A percentile compares a stretch with the other conserved stretches of the same genome.
phyloP scores from a whole-genome alignment of 1,140 invertebrate species.

The Nebria ingens region DNA sequence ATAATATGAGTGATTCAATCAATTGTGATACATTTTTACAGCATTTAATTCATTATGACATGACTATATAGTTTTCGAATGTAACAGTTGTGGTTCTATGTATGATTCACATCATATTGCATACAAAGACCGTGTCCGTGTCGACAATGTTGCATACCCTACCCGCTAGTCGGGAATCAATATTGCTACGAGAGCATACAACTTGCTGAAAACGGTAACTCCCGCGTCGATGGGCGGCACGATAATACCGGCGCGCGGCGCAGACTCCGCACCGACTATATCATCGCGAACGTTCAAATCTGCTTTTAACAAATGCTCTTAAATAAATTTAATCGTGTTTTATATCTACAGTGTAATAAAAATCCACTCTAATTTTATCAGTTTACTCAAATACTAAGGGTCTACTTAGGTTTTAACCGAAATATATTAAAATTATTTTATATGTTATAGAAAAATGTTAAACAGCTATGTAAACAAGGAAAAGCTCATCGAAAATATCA shows the following conservation, averaged over 20 bases:
- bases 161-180: background rate
- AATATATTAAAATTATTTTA: too few relatives aligned
- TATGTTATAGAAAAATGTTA: too few relatives aligned
- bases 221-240: background rate
- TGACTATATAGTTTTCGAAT: background rate
- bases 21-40: background rate
- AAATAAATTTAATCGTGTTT: too few relatives aligned
- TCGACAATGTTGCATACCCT: background rate
- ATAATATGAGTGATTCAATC: background rate
- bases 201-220: background rate
- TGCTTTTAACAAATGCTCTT: too few relatives aligned
- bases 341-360: too few relatives aligned
- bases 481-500: too few relatives aligned
- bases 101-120: background rate
- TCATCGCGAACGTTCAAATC: background rate
- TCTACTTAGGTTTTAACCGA: too few relatives aligned
- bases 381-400: too few relatives aligned
- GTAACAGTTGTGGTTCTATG: background rate
- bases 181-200: background rate
- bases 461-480: too few relatives aligned
- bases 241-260: background rate
- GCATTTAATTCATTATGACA: too few relatives aligned
- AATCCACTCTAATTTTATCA: too few relatives aligned
- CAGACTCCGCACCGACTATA: background rate
- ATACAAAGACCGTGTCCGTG: background rate